A percentile compares a stretch with the other conserved stretches of the same genome.
phyloP scores from a whole-genome alignment of 2,888 invertebrate genomes.

The Chrysolina haemoptera region DNA sequence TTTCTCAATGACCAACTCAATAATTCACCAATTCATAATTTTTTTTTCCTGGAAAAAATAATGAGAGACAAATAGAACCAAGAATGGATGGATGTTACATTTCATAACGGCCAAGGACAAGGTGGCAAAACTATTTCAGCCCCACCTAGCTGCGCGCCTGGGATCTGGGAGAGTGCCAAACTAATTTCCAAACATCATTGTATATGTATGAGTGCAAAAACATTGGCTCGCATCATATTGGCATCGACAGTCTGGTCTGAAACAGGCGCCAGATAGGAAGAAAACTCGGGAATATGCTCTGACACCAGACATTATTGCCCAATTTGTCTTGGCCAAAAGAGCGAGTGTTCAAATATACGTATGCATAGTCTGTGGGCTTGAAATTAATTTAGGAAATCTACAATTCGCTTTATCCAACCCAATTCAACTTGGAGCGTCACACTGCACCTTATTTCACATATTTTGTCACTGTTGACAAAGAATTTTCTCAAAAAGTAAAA shows the following conservation, averaged over 20 bases:
- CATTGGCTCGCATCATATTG: conserved; percentile 37
- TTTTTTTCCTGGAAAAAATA: too few relatives aligned
- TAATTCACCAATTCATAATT: too few relatives aligned
- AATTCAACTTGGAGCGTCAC: too few relatives aligned
- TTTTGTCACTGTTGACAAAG: too few relatives aligned
- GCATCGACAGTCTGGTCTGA: conserved; percentile 36
- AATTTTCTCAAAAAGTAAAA: too few relatives aligned
- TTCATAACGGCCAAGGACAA: too few relatives aligned
- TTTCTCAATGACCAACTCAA: too few relatives aligned
- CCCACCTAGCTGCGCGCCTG: neutral
- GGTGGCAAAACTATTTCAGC: too few relatives aligned
- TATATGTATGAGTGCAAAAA: conserved; percentile 37
- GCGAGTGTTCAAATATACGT: neutral
- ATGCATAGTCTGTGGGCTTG: neutral
- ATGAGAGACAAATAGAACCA: too few relatives aligned
- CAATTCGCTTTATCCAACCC: too few relatives aligned
- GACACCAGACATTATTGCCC: conserved; percentile 51
- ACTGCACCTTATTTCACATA: too few relatives aligned
- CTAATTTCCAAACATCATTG: conserved; percentile 27
- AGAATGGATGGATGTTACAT: too few relatives aligned
- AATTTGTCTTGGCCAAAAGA: conserved; percentile 50
- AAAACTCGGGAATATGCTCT: conserved; percentile 54
- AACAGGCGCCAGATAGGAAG: conserved; percentile 38
- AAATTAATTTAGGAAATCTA: neutral
- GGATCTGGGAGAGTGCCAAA: conserved; percentile 2